A percentile compares a stretch with the other conserved stretches of the same genome.
Evolutionary conservation across 2,888 invertebrate species (phyloP).

Genomic region (Actias luna): DNA sequence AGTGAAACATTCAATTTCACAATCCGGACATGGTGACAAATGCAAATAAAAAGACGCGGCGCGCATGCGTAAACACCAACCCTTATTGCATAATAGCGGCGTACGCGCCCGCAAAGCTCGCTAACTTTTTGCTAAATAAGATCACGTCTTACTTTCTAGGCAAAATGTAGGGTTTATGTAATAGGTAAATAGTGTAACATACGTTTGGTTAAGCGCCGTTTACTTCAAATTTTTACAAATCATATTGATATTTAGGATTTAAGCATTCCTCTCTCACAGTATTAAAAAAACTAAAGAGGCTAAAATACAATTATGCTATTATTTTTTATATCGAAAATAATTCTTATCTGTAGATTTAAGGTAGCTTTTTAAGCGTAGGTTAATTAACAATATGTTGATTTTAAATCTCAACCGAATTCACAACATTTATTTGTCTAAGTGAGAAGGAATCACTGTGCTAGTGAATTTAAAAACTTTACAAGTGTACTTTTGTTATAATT

Average conservation of each 20-base stretch:
- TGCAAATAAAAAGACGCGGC: slow-evolving; percentile 48
- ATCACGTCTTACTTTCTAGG: slow-evolving; percentile 68
- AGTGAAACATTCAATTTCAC: slow-evolving; percentile 75
- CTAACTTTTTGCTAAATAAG: slow-evolving; percentile 65
- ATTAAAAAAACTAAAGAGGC: neutral
- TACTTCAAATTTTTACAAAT: neutral
- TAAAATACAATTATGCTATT: no score
- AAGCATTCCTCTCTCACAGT: no score
- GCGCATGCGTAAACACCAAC: slow-evolving; percentile 56
- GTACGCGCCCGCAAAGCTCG: slow-evolving; percentile 44
- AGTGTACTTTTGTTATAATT: no score
- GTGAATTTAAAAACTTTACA: no score
- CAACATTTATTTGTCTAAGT: no score
- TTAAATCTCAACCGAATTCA: no score
- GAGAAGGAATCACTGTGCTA: no score
- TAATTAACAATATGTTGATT: no score
- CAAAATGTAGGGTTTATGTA: slow-evolving; percentile 34
- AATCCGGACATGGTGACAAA: slow-evolving; percentile 67
- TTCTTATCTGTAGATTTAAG: no score
- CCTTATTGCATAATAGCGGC: slow-evolving; percentile 73
- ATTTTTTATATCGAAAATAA: no score
- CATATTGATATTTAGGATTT: neutral
- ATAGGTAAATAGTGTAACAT: slow-evolving; percentile 28
- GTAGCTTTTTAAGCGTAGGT: no score
- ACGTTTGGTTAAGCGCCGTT: neutral